Conservation (phyloP, 2,113 vertebrate genomes). For the Menura novaehollandiae region DNA sequence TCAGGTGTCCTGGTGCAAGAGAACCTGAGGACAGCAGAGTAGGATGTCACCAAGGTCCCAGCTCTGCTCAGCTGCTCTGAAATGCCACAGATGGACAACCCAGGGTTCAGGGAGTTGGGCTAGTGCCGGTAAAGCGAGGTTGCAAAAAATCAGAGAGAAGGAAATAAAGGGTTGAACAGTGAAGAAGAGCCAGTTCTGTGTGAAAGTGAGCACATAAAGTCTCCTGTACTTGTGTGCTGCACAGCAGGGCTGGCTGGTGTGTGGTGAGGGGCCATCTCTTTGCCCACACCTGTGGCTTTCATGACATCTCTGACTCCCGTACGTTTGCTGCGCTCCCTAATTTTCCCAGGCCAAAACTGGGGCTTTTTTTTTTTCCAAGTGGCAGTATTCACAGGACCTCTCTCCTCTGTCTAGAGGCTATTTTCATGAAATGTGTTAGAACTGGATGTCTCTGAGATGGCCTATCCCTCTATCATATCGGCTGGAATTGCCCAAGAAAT, state of each 20-base stretch:
- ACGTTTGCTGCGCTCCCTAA: rapidly evolving
- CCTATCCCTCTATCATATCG: background rate
- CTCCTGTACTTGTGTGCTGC: background rate
- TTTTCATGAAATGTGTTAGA: background rate
- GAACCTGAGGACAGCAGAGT: background rate
- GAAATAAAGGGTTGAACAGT: background rate
- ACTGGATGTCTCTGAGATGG: background rate
- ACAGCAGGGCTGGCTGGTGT: background rate
- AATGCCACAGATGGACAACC: background rate
- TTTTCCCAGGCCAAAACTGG: background rate
- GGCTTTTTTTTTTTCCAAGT: background rate
- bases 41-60: background rate
- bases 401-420: background rate
- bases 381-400: background rate
- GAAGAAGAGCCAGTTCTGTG: background rate
- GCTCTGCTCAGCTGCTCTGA: background rate
- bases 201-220: background rate
- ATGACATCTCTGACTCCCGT: background rate
- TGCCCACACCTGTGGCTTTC: background rate
- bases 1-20: background rate
- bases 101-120: background rate
- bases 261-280: background rate
- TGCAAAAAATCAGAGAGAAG: background rate
- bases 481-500: background rate
- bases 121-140: background rate